A percentile compares a stretch with the other conserved stretches of the same genome.
Conservation (phyloP, 2,113 vertebrate species). For the Vidua chalybeata region DNA sequence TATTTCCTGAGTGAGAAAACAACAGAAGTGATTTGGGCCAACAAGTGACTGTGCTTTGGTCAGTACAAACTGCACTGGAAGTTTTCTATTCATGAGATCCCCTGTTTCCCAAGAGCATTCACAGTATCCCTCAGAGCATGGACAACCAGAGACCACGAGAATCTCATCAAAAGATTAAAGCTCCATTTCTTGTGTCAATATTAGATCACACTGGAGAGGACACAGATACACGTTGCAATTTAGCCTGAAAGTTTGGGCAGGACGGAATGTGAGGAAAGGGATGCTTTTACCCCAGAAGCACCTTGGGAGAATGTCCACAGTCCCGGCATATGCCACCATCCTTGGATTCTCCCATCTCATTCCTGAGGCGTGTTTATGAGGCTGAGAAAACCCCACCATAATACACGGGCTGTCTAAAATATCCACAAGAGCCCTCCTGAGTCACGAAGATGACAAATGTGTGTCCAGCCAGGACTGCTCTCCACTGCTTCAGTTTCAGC, state of each 20-base stretch:
- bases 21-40: neutral
- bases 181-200: neutral
- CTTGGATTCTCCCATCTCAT: neutral
- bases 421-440: constrained; percentile 31
- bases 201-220: neutral
- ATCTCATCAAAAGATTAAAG: neutral
- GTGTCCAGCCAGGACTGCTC: neutral
- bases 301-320: neutral
- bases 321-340: neutral
- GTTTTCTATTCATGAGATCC: neutral
- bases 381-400: constrained; percentile 58
- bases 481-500: constrained; percentile 37
- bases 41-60: fast-evolving
- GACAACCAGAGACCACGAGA: neutral
- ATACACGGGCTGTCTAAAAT: constrained; percentile 11
- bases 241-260: neutral
- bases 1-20: neutral
- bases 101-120: neutral
- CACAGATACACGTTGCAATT: neutral
- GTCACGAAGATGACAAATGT: constrained; percentile 61
- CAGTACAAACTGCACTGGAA: neutral
- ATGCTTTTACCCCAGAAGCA: neutral
- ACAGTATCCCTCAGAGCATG: neutral
- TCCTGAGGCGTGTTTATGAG: constrained; percentile 10
- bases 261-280: neutral